Percentiles rank a stretch among this genome's conserved stretches.
Conservation (phyloP, 2,888 invertebrate genomes). For the Scaptomyza cyrtandrae region DNA sequence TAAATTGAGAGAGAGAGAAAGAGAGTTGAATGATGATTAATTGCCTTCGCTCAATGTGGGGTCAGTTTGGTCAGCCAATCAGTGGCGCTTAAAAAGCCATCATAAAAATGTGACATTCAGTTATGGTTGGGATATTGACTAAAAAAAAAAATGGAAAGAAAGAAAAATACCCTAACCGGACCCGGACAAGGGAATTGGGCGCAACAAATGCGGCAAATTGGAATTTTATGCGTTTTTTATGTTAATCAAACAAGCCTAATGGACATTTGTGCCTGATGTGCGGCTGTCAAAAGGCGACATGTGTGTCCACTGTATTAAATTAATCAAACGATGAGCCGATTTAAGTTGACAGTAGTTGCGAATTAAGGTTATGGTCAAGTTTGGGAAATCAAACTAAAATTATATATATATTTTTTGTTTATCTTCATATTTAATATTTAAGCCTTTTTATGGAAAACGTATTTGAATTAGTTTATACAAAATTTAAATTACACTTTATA, state of each 20-base stretch:
- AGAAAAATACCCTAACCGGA: slow-evolving; percentile 14
- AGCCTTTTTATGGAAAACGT: slow-evolving; percentile 72
- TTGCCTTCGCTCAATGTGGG: slow-evolving; percentile 23
- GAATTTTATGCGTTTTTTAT: slow-evolving; percentile 82
- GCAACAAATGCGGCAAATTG: slow-evolving; percentile 82
- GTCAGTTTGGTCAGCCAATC: slow-evolving; percentile 41
- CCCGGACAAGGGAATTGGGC: slow-evolving; percentile 36
- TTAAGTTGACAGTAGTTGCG: slow-evolving; percentile 1
- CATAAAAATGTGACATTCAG: slow-evolving; percentile 66
- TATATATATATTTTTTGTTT: slow-evolving; percentile 6
- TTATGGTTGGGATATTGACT: slow-evolving; percentile 9
- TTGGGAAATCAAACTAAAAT: neutral
- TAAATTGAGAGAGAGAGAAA: slow-evolving; percentile 47
- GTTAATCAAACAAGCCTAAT: slow-evolving; percentile 65
- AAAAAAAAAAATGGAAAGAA: slow-evolving; percentile 10
- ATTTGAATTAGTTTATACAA: slow-evolving; percentile 62
- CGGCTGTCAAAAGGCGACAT: slow-evolving; percentile 29
- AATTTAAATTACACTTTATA: slow-evolving; percentile 66
- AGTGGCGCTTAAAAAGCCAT: slow-evolving; percentile 65
- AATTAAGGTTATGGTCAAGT: neutral
- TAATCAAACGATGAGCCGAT: slow-evolving; percentile 35
- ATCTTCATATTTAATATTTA: slow-evolving; percentile 65
- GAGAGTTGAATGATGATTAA: slow-evolving; percentile 51
- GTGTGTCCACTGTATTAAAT: slow-evolving; percentile 33
- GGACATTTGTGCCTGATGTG: slow-evolving; percentile 44